These are phyloP conservation scores for Synanceia verrucosa DNA, from an alignment of 2,797 vertebrate species.

Conservation along the genomic window DNA sequence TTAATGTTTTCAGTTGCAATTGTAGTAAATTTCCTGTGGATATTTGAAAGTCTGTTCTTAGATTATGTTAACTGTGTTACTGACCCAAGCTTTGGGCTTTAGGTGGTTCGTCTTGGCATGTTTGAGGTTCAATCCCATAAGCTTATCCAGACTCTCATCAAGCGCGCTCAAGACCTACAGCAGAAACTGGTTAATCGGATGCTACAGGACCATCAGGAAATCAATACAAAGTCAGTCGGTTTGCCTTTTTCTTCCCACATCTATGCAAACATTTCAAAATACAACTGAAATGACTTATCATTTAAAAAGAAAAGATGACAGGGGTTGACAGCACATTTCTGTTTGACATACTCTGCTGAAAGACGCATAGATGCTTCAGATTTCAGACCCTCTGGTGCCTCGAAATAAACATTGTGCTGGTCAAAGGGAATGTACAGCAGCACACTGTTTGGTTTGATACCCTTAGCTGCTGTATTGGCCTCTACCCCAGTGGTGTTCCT, in stretches of 20 bases:
- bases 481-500: background rate
- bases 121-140: constrained; percentile 89
- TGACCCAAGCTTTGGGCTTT: constrained; percentile 26
- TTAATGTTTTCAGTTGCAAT: background rate
- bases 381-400: background rate
- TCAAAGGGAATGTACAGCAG: background rate
- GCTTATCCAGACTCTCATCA: constrained; percentile 82
- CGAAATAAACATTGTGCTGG: background rate
- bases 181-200: constrained; percentile 82
- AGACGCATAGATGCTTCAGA: background rate
- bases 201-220: constrained; percentile 83
- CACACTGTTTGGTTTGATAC: constrained; percentile 1
- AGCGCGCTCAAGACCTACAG: constrained; percentile 81
- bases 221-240: constrained; percentile 75
- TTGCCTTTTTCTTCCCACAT: background rate
- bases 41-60: background rate
- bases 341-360: background rate
- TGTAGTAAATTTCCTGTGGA: background rate
- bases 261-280: background rate
- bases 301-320: background rate
- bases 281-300: background rate
- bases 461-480: constrained; percentile 7
- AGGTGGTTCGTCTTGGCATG: constrained; percentile 88
- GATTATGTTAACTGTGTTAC: background rate
- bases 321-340: background rate